Base-by-base conservation (phyloP, 2,888 invertebrate genomes). In the Eudemis profundana region DNA sequence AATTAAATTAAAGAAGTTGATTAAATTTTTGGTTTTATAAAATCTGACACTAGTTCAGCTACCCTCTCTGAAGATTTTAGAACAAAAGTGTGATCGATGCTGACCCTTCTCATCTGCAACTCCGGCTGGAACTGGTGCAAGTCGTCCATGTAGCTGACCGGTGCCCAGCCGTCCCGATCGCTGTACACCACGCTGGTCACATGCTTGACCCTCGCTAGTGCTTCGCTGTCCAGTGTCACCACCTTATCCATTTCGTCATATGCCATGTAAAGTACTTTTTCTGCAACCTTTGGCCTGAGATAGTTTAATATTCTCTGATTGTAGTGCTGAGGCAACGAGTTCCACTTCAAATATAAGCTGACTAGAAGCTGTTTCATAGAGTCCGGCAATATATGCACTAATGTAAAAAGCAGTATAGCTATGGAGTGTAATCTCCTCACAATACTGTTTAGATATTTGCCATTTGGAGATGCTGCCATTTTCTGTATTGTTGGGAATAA, bases 401-500 rank as follows among this genome's bases (percentile, higher is more conserved):
- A 10, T 92, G 74, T 71, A 90, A 93, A 66, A 85, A 79, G 81
- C 71, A 82, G 81, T 47, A 93, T 78, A 50, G 82, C 44, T 29
- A 86, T 47, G 2, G 67, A 46, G 73, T 87, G 79, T 3, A 85
- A 61, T 40, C 69, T 83, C 76, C 94, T 88, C 29, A 95, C 87
- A 63, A 95, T 76, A 62, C 93, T 94, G 56, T 94, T 95, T n/a
- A 97, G 82, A 74, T 94, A 89, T 79, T 89, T 92, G 12, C 98
- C 98, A 84, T 96, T 96, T 17, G 93, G 94, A 12, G 95, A 95
- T 54, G 93, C 92, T 3, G 95, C 95, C 95, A 98, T 96, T 72
- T 94, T 92, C 86, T 98, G 97, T 44, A 98, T 87, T 0, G 98
- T 97, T 1, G 98, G 98, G 86, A 98, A 98, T 2, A 98, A 85